A percentile compares a stretch with the other conserved stretches of the same genome.
These are phyloP conservation scores for Nephrocerus scutellatus DNA, from an alignment of 2,888 invertebrate species.

Conservation along the genomic window DNA sequence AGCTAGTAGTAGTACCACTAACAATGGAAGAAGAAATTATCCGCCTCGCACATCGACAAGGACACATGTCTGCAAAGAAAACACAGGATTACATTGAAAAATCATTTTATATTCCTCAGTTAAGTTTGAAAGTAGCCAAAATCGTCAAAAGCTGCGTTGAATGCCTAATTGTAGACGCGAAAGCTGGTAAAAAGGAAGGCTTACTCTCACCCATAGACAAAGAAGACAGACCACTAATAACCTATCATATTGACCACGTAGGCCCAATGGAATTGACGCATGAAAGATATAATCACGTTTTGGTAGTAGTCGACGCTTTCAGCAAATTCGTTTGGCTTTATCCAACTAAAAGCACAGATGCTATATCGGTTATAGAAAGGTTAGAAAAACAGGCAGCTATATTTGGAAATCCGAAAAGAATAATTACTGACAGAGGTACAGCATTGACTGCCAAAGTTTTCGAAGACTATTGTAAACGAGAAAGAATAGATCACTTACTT, in stretches of 20 bases:
- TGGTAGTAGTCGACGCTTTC: conserved; percentile 32
- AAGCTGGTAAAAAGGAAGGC: conserved; percentile 35
- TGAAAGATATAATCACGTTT: conserved; percentile 33
- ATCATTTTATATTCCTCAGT: conserved; percentile 26
- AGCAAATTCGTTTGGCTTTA: conserved; percentile 36
- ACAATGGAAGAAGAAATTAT: conserved; percentile 34
- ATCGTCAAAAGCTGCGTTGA: conserved; percentile 9
- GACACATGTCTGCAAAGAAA: conserved; percentile 34
- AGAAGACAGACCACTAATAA: conserved; percentile 28
- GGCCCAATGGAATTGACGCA: conserved; percentile 31
- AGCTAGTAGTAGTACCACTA: conserved; percentile 31
- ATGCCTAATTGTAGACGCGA: conserved; percentile 16
- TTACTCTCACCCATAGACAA: conserved; percentile 32
- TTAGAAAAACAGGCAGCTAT: conserved; percentile 14
- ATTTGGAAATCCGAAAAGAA: conserved; percentile 21
- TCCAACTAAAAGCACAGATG: conserved; percentile 26
- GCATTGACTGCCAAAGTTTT: conserved; percentile 37
- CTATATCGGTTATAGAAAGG: conserved; percentile 30
- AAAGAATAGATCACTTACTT: conserved; percentile 29
- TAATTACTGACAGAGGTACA: conserved; percentile 38
- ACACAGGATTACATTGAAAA: conserved; percentile 23
- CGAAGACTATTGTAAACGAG: conserved; percentile 29
- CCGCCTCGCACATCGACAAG: conserved; percentile 31
- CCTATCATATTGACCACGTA: conserved; percentile 35
- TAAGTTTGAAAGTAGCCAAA: conserved; percentile 1